phyloP scores from a whole-genome alignment of 2,888 invertebrate genomes.

The Melipona bicolor region DNA sequence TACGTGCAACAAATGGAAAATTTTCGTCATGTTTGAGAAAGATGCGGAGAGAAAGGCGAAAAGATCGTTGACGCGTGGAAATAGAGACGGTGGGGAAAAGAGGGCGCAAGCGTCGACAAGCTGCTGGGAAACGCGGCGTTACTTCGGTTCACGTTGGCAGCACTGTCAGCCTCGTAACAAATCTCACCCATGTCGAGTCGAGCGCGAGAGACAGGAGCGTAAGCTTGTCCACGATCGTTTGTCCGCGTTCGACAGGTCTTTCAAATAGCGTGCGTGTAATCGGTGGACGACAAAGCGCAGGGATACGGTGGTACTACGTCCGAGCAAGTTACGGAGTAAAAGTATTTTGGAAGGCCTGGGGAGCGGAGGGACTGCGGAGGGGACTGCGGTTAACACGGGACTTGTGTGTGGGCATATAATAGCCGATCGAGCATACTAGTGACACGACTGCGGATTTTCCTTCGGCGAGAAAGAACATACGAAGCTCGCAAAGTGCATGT shows the following conservation, averaged over 20 bases:
- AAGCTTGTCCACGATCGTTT: conserved; percentile 72
- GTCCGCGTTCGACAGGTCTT: conserved; percentile 69
- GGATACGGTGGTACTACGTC: conserved; percentile 4
- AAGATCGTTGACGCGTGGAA: background rate
- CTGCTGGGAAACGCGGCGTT: conserved; percentile 29
- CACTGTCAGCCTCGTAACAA: conserved; percentile 75
- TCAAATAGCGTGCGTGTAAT: conserved; percentile 57
- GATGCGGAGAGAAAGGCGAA: too few species aligned
- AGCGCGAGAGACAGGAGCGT: conserved; percentile 76
- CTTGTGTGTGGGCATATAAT: conserved; percentile 57
- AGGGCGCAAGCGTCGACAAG: background rate
- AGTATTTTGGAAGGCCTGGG: background rate
- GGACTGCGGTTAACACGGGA: conserved; percentile 28
- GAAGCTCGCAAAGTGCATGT: conserved; percentile 56
- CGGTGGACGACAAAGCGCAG: conserved; percentile 30
- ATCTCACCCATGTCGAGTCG: conserved; percentile 76
- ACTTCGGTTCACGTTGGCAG: conserved; percentile 62
- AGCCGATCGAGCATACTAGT: conserved; percentile 59
- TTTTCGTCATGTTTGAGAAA: background rate
- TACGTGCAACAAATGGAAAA: background rate
- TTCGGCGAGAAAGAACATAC: conserved; percentile 36
- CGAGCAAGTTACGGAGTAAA: conserved; percentile 5
- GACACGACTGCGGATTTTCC: conserved; percentile 62
- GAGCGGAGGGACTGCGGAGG: conserved; percentile 8
- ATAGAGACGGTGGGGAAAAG: background rate